These are phyloP conservation scores for Heterotilapia buettikoferi DNA, from an alignment of 2,113 vertebrate genomes.

Conservation along the genomic window DNA sequence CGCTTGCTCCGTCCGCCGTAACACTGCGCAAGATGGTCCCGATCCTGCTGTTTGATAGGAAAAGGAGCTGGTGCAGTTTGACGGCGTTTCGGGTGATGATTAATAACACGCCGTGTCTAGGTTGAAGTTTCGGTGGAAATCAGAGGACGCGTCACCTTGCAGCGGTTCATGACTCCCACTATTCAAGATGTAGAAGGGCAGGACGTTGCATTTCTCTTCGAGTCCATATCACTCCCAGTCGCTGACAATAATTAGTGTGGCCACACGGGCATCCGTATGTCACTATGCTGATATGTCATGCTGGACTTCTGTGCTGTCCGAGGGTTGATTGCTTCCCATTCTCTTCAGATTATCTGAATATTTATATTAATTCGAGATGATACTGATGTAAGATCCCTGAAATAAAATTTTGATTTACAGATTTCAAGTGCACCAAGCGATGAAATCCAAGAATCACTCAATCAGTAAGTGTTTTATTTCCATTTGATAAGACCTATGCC, in stretches of 20 bases:
- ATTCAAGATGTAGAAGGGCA: slow-evolving; percentile 66
- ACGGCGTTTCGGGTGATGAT: slow-evolving; percentile 2
- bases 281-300: slow-evolving; percentile 48
- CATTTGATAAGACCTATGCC: background rate
- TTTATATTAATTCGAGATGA: background rate
- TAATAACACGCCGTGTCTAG: slow-evolving; percentile 33
- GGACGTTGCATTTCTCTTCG: slow-evolving; percentile 59
- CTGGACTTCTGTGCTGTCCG: background rate
- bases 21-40: slow-evolving; percentile 59
- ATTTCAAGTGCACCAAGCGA: background rate
- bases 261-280: slow-evolving; percentile 66
- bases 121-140: slow-evolving; percentile 52
- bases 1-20: slow-evolving; percentile 32
- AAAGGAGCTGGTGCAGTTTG: background rate
- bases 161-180: slow-evolving; percentile 71
- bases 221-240: slow-evolving; percentile 52
- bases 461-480: background rate
- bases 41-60: slow-evolving; percentile 17
- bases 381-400: background rate
- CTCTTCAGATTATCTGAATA: background rate
- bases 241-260: slow-evolving; percentile 55
- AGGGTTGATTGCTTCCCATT: background rate
- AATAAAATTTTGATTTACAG: background rate
- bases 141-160: slow-evolving; percentile 71
- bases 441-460: background rate